Base-by-base conservation (phyloP, 2,113 vertebrate species). In the Atrichornis clamosus region DNA sequence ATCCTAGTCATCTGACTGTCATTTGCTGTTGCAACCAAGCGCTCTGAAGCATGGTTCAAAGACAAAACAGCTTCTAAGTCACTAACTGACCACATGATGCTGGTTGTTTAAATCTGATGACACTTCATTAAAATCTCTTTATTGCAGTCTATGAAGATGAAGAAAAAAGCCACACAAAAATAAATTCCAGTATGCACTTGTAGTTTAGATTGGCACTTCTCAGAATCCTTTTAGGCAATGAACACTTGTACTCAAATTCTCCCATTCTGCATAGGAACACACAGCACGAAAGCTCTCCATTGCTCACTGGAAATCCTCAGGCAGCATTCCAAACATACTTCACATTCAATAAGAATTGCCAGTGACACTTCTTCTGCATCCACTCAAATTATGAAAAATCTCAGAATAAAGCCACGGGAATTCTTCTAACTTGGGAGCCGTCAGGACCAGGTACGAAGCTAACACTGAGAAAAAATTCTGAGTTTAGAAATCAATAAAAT, bases 251-350 rank as follows among this genome's bases (percentile, higher is more conserved):
- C 49, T 23, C 65, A 79, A 78, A 60, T 41, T 68, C 74, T 76
- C 46, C n/a, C 39, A 27, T 41, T 69, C 70, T 15, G 12, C 53
- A 79, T 4, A 73, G 41, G 35, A 80, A 88, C 0, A 0, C 39
- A 44, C 30, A 79, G 60, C 60, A 87, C 0, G 0, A 89, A 93
- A 87, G 77, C 27, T 65, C 91, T 80, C 67, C 35, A 35, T 10
- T 55, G 56, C 85, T 81, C 64, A 22, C 9, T 47, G 27, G 46
- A 92, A 96, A 97, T 60, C 56, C 84, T 86, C 92, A 87, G 75
- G 85, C 93, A 81, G 85, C 90, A 95, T 95, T 93, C 96, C 95
- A 94, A 67, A 64, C 85, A 86, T 92, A 78, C 52, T 89, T 92
- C 76, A 78, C 76, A 94, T 90, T 95, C 91, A 87, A 0, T 56